Base-by-base conservation (phyloP, 2,113 vertebrate genomes). In the Orientallactaga bullata region DNA sequence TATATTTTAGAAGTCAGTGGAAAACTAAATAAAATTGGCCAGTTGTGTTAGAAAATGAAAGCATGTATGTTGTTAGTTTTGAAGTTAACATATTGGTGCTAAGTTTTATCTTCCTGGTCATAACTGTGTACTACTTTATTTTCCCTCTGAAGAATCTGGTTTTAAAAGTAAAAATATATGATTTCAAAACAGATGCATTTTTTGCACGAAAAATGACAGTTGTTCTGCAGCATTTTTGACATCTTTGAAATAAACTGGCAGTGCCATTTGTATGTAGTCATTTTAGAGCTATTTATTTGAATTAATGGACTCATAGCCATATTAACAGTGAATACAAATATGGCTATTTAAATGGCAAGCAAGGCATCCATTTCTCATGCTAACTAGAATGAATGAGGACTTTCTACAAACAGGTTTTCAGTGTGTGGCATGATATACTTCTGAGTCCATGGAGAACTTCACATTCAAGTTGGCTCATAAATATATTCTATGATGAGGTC, bases 241-340 rank as follows among this genome's bases (percentile, higher is more conserved):
- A 26, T 81, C 30, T 92, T 89, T 94, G 84, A 90, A 93, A 94
- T 86, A 51, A 96, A 92, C 51, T 72, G 37, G 85, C 63, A 23
- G 5, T 28, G 37, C 81, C 30, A 79, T 39, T 32, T 85, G 63
- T 86, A 73, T 86, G 85, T 61, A 89, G 30, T 78, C 28, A 93
- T 89, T 12, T 37, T 76, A 39, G 4, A 81, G n/a, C 13, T 72
- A 94, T 23, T 80, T 81, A 68, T 24, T 28, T 92, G 42, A 93
- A 51, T 91, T 89, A 94, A 84, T 85, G 7, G 28, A 91, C 72
- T 74, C 55, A 15, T 80, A 39, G 32, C 61, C 79, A 60, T 93
- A 82, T 90, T 89, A 80, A 23, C 12, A 93, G 66, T 23, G 2
- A 93, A 93, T 39, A 93, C 47, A 69, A 93, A 87, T 96, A 76